phyloP scores from a whole-genome alignment of 2,888 invertebrate genomes.

The Seladonia tumulorum region DNA sequence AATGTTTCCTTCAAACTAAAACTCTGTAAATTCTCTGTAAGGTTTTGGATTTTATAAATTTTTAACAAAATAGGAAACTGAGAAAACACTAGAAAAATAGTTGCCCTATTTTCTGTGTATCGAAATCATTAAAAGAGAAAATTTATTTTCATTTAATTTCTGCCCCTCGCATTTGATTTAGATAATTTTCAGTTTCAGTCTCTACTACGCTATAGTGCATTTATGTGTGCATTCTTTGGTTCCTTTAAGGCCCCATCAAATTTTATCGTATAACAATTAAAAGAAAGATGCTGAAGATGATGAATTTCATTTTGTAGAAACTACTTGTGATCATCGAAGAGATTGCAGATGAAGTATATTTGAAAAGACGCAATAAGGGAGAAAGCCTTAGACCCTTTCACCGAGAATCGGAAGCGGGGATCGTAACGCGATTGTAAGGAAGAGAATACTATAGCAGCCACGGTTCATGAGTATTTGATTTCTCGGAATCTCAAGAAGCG shows the following conservation, averaged over 20 bases:
- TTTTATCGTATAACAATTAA: too few relatives aligned
- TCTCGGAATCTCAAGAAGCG: conserved; percentile 48
- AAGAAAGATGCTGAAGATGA: too few relatives aligned
- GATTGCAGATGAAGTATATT: background rate
- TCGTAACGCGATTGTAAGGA: conserved; percentile 1
- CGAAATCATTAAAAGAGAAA: too few relatives aligned
- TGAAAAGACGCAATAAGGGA: background rate
- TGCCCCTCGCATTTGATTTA: too few relatives aligned
- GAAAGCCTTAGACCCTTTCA: background rate
- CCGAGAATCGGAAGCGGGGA: background rate
- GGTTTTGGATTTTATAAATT: background rate
- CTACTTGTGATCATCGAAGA: background rate
- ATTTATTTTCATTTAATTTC: background rate
- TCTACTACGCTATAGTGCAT: too few relatives aligned
- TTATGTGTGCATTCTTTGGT: too few relatives aligned
- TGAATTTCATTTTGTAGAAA: background rate
- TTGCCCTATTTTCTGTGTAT: too few relatives aligned
- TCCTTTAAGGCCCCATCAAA: too few relatives aligned
- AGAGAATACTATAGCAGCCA: background rate
- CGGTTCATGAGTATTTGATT: conserved; percentile 24
- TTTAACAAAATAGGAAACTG: too few relatives aligned
- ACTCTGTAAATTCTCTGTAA: background rate
- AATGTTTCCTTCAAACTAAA: background rate
- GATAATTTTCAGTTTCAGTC: too few relatives aligned
- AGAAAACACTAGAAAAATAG: too few relatives aligned